Conservation (phyloP, 2,797 vertebrate genomes). For the Ispidina picta region DNA sequence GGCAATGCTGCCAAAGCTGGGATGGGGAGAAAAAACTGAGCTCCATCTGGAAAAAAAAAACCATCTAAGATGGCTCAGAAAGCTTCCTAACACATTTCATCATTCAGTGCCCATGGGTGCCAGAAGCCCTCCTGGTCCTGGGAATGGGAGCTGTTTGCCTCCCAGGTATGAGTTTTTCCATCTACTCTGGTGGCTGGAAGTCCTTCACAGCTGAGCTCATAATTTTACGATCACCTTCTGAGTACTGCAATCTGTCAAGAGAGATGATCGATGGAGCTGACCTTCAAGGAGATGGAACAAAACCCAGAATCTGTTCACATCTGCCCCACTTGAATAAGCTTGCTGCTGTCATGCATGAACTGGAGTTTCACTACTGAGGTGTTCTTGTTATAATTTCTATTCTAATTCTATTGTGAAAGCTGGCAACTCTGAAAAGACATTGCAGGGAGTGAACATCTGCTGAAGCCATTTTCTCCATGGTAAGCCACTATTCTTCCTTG, state of each 20-base stretch:
- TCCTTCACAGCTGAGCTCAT: neutral
- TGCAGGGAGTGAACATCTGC: neutral
- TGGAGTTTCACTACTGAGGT: neutral
- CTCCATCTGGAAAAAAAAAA: neutral
- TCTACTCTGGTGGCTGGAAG: neutral
- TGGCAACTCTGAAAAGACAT: neutral
- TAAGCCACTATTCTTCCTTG: neutral
- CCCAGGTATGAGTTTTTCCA: neutral
- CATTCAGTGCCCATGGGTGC: neutral
- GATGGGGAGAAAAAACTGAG: neutral
- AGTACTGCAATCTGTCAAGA: neutral
- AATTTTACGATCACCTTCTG: neutral
- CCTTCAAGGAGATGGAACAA: neutral
- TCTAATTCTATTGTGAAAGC: neutral
- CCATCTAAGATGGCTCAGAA: rapidly evolving
- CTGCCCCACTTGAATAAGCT: neutral
- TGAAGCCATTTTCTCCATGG: neutral
- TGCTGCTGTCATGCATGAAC: neutral
- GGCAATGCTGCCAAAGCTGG: neutral
- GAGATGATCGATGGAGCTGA: neutral
- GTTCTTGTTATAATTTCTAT: neutral
- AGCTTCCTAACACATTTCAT: neutral
- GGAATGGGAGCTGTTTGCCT: neutral
- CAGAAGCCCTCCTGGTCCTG: neutral
- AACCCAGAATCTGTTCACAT: neutral